These are phyloP conservation scores for Platycercus adscitus DNA, from an alignment of 2,113 vertebrate species.

Conservation along the genomic window DNA sequence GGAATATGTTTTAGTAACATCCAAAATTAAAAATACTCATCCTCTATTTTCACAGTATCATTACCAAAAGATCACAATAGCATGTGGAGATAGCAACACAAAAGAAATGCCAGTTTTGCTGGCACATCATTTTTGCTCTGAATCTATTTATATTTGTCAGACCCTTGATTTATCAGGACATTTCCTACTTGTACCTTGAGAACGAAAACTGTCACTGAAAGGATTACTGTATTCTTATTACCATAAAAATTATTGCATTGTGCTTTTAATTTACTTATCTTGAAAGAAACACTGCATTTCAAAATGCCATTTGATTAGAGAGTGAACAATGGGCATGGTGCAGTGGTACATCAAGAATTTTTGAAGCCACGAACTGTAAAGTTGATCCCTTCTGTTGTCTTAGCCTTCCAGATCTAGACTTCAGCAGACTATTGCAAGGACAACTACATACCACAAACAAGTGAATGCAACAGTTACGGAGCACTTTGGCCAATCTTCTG, in stretches of 20 bases:
- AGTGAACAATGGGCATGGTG: not conserved
- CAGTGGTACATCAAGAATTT: not conserved
- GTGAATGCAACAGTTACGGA: fast-evolving
- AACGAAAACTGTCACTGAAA: not conserved
- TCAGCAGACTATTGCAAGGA: not conserved
- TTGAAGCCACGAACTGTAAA: not conserved
- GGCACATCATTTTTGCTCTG: not conserved
- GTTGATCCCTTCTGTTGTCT: not conserved
- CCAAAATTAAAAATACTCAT: not conserved
- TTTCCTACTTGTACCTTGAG: not conserved
- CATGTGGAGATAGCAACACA: not conserved
- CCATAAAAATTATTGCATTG: not conserved
- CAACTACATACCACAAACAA: not conserved
- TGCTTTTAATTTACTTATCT: not conserved
- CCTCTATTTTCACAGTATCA: not conserved
- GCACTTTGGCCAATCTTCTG: not conserved
- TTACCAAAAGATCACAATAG: not conserved
- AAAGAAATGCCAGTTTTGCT: not conserved
- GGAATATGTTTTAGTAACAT: not conserved
- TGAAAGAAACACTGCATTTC: not conserved
- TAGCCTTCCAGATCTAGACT: not conserved
- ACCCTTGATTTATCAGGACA: not conserved
- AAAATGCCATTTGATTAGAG: not conserved
- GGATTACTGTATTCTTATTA: not conserved
- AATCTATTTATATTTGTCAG: not conserved